Percentiles rank a stretch among this genome's conserved stretches.
phyloP scores from a whole-genome alignment of 1,140 invertebrate species.

The Zaprionus africanus region DNA sequence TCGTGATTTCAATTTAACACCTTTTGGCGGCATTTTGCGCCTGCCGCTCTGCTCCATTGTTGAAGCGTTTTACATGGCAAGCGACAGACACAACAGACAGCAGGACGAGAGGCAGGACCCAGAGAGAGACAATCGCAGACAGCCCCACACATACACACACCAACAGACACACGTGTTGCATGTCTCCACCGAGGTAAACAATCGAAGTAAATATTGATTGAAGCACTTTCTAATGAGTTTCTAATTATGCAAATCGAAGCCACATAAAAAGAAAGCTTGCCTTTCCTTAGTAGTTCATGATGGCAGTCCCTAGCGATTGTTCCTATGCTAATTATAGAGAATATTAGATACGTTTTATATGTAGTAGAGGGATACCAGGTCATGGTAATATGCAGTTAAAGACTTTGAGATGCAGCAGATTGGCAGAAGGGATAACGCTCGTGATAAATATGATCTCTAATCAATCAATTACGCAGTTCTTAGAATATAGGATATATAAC shows the following conservation, averaged over 20 bases:
- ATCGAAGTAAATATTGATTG: not conserved
- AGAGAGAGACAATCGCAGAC: not conserved
- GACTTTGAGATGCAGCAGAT: too few species aligned
- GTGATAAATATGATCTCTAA: too few species aligned
- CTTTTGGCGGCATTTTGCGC: conserved; percentile 80
- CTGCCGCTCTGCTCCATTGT: conserved; percentile 65
- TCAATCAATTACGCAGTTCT: too few species aligned
- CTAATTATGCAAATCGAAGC: not conserved
- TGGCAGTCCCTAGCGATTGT: not conserved
- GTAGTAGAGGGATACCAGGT: too few species aligned
- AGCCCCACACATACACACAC: conserved; percentile 12
- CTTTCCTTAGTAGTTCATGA: not conserved
- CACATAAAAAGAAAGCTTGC: not conserved
- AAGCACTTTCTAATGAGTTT: conserved; percentile 1
- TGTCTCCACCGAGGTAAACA: conserved; percentile 16
- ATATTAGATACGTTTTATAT: not conserved
- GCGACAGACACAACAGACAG: conserved; percentile 20
- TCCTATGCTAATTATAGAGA: not conserved
- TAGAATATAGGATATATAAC: too few species aligned
- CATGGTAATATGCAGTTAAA: too few species aligned
- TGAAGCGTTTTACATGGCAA: conserved; percentile 54
- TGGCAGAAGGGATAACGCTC: too few species aligned
- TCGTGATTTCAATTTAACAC: conserved; percentile 84
- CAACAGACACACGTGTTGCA: conserved; percentile 13
- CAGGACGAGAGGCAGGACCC: not conserved